Base-by-base conservation (phyloP, 2,888 invertebrate species). In the Antitype chi region DNA sequence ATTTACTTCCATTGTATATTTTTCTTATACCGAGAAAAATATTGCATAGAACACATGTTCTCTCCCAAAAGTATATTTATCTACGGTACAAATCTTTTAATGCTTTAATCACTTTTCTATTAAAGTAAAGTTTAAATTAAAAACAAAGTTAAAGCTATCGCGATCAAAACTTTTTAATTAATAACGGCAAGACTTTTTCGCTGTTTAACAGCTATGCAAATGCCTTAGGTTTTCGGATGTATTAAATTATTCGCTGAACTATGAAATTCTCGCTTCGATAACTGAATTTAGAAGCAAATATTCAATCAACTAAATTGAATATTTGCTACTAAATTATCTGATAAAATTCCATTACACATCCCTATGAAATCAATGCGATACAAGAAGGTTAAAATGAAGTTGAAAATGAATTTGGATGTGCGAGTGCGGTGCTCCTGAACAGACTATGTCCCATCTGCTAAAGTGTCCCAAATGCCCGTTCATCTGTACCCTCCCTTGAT, bases 101-200 rank as follows among this genome's bases (percentile, higher is more conserved):
- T 68, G 47, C 6, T 28, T 57, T 25, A 69, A 70, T 49, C 25
- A 53, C 28, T 62, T 62, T 66, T 1, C 28, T 78, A n/a, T 55
- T 60, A n/a, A 13, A 49, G 28, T 38, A 52, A 82, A 70, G 53
- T 68, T 73, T 62, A 49, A 71, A 73, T 73, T 82, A 53, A 73
- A 63, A 73, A 72, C 23, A 32, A 78, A 63, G n/a, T 78, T 23
- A 43, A 70, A 43, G 32, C 53, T 25, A 72, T 66, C 53, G 53
- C 28, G 71, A 64, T 69, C 17, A 60, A 76, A 76, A 60, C 49
- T 71, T 76, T 70, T 59, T 32, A 62, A 77, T 70, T 60, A 59
- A 71, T 64, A 55, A 17, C 38, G n/a, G 25, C 60, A 47, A 64
- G 15, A 76, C 15, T 43, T 64, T 68, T 59, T n/a, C 3, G 4